These are phyloP conservation scores for Formica aserva DNA, from an alignment of 2,888 invertebrate species.

Conservation along the genomic window DNA sequence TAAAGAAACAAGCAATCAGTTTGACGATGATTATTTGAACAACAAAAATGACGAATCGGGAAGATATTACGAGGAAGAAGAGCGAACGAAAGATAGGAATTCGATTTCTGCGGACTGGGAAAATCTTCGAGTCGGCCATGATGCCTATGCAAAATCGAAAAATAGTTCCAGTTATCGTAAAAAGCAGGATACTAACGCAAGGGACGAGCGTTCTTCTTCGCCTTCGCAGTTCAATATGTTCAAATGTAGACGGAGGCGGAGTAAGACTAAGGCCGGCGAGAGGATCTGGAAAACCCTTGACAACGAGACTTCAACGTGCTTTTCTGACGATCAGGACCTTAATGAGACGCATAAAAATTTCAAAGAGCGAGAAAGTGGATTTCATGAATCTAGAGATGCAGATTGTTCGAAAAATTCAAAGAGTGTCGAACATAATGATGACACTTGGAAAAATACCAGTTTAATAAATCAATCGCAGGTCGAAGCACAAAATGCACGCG, in stretches of 20 bases:
- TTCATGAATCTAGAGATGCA: neutral
- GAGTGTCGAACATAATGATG: neutral
- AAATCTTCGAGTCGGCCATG: conserved; percentile 28
- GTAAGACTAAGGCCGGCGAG: conserved; percentile 83
- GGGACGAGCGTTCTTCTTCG: conserved; percentile 41
- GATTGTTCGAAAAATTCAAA: conserved; percentile 6
- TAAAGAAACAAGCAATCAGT: neutral
- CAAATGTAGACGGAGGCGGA: conserved; percentile 78
- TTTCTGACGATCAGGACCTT: neutral
- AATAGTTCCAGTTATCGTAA: conserved; percentile 32
- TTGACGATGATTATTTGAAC: neutral
- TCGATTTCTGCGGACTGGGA: conserved; percentile 27
- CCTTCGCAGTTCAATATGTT: conserved; percentile 25
- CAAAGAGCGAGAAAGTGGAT: neutral
- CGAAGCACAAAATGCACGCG: neutral
- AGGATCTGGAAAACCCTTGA: conserved; percentile 80
- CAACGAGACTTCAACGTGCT: conserved; percentile 30
- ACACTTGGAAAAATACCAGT: conserved; percentile 8
- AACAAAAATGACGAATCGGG: conserved; percentile 2
- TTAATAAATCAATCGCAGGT: conserved; percentile 5
- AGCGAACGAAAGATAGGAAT: conserved; percentile 47
- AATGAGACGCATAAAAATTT: neutral
- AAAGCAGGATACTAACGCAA: conserved; percentile 12
- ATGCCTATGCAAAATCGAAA: conserved; percentile 56
- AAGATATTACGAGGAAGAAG: conserved; percentile 6